Base-by-base conservation (phyloP, 1,140 invertebrate genomes). In the Calliopsis andreniformis region DNA sequence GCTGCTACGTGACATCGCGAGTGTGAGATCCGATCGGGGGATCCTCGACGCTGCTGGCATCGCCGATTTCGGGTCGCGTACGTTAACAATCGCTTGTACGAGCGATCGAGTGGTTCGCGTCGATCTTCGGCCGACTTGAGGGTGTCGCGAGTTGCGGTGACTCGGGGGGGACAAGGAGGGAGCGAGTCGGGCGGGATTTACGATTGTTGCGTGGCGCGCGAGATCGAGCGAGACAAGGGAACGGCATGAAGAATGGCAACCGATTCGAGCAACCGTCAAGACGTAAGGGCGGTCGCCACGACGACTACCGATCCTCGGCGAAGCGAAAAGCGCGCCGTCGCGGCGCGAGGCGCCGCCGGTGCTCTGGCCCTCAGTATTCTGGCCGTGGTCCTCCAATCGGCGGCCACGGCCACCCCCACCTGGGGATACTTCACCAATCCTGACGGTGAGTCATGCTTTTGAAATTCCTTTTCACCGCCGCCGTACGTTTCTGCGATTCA, bases 351-450 rank as follows among this genome's bases (percentile, higher is more conserved):
- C 32, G 89, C 95, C 88, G 94, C 95, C 89, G 94, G 94, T 86
- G 95, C 96, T 82, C 95, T 96, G 66, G 93, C 94, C 83, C 92
- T 97, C 78, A 95, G 95, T 78, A 94, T 97, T 85, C 93, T 96
- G 70, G 96, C 96, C 86, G 95, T 96, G 85, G 94, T 95, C 51
- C 93, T 96, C 80, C 91, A 92, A 84, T 86, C 89, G 14, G 95
- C 95, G 43, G 95, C 96, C 55, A 94, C 96, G 25, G 96, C 95
- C 47, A 94, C 96, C 59, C 96, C 96, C 49, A 94, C 95, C 83
- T 97, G 96, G 96, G 96, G 96, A 68, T 95, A 96, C 88, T 97
- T 95, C 91, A 94, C 94, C 83, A 96, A 94, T 87, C 92, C 92
- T 82, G 90, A 93, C 87, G 93, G 93, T 94, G 83, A 92, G 93